Evolutionary conservation across 2,888 invertebrate species (phyloP).

Genomic region (Caenorhabditis uteleia): DNA sequence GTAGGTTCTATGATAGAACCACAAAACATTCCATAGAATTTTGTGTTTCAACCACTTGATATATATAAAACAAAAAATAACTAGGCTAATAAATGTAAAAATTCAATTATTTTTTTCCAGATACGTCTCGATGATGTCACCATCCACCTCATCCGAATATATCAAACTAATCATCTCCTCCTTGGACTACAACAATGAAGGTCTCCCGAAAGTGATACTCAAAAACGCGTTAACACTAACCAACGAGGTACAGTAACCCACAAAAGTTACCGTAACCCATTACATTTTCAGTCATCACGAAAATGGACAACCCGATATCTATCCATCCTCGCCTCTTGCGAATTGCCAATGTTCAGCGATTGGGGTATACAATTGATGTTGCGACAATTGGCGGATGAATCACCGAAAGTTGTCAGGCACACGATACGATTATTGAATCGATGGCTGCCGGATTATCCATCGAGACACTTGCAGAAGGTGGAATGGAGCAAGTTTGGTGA

Average conservation of each 20-base stretch:
- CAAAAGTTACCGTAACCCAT: not conserved
- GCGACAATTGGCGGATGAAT: conserved; percentile 84
- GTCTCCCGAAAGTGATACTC: conserved; percentile 74
- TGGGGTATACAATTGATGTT: conserved; percentile 88
- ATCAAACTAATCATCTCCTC: conserved; percentile 90
- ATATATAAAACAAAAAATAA: no score
- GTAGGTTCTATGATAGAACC: no score
- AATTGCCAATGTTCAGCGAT: conserved; percentile 73
- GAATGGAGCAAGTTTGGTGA: conserved; percentile 52
- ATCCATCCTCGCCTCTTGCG: conserved; percentile 83
- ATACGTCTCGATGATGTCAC: conserved; percentile 74
- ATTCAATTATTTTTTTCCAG: conserved; percentile 1
- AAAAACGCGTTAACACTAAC: conserved; percentile 73
- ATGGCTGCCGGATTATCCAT: conserved; percentile 28
- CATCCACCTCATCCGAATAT: conserved; percentile 85
- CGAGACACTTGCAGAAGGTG: conserved; percentile 14
- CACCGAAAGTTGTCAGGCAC: conserved; percentile 74
- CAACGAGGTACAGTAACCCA: conserved; percentile 20
- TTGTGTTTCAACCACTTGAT: not conserved
- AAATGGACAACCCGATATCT: conserved; percentile 91
- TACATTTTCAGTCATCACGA: conserved; percentile 70
- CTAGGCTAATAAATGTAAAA: no score
- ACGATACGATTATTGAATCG: conserved; percentile 42
- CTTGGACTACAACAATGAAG: conserved; percentile 79
- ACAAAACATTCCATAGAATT: not conserved